phyloP scores from a whole-genome alignment of 2,797 vertebrate species.

The Gastrophryne carolinensis region DNA sequence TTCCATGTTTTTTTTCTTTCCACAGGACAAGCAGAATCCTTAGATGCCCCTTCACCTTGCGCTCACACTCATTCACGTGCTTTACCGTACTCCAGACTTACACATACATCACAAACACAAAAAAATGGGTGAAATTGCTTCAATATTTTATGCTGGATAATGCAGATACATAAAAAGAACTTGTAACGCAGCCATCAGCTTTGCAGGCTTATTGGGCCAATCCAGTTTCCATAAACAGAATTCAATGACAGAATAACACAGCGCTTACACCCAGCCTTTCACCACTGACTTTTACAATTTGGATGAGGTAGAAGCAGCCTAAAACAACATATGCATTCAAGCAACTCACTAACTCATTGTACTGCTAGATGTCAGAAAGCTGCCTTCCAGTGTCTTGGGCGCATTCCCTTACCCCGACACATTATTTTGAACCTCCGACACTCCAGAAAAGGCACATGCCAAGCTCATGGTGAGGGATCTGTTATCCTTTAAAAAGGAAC shows the following conservation, averaged over 20 bases:
- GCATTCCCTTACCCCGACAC: no score
- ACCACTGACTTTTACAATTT: slow-evolving; percentile 5
- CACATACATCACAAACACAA: slow-evolving; percentile 21
- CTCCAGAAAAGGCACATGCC: no score
- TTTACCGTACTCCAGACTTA: slow-evolving; percentile 7
- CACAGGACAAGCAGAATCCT: neutral
- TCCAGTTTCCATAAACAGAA: slow-evolving; percentile 27
- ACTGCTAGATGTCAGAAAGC: no score
- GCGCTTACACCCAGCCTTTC: slow-evolving; percentile 15
- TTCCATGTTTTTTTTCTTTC: neutral
- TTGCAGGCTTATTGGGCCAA: slow-evolving; percentile 1
- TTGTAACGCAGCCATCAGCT: slow-evolving; percentile 15
- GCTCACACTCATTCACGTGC: slow-evolving; percentile 9
- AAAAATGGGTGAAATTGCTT: slow-evolving; percentile 13
- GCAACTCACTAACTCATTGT: no score
- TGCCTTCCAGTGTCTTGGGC: no score
- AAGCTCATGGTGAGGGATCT: no score
- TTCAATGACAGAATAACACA: slow-evolving; percentile 11
- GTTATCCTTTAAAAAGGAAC: no score
- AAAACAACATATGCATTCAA: neutral
- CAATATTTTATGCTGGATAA: slow-evolving; percentile 21
- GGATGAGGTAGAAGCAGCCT: neutral
- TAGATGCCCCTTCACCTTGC: slow-evolving; percentile 25
- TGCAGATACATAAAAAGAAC: slow-evolving; percentile 23
- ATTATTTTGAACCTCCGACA: no score